phyloP scores from a whole-genome alignment of 1,140 invertebrate species.

The Hypothenemus hampei region DNA sequence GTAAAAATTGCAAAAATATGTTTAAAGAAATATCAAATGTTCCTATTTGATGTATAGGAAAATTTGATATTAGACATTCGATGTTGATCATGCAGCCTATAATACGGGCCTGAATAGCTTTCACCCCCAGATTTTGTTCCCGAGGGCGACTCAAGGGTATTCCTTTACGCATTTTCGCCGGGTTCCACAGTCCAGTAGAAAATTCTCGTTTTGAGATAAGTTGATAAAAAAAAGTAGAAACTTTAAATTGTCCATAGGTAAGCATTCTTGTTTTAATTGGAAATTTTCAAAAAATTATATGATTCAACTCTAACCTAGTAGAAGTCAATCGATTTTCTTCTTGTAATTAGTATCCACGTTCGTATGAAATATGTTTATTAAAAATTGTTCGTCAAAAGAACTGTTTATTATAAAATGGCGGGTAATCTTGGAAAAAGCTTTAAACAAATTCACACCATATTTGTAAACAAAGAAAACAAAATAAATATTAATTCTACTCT shows the following conservation, averaged over 20 bases:
- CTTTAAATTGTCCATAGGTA: neutral
- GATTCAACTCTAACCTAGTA: neutral
- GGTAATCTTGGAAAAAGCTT: too few species aligned
- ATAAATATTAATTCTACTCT: too few species aligned
- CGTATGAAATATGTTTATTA: too few species aligned
- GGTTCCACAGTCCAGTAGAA: neutral
- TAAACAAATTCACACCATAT: too few species aligned
- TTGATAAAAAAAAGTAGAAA: neutral
- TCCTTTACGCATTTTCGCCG: constrained; percentile 6
- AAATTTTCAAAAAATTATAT: neutral
- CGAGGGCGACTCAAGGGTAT: constrained; percentile 8
- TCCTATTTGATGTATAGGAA: too few species aligned
- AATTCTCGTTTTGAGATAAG: neutral
- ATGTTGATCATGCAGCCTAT: neutral
- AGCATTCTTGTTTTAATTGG: neutral
- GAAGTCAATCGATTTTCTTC: neutral
- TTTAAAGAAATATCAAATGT: too few species aligned
- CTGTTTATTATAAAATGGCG: too few species aligned
- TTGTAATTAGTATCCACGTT: neutral
- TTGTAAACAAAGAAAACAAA: too few species aligned
- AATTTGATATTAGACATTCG: too few species aligned
- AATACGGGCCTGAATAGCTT: neutral
- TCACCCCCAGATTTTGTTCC: constrained; percentile 2
- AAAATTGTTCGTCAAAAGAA: too few species aligned
- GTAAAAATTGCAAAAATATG: neutral